Evolutionary conservation across 1,140 invertebrate genomes (phyloP).

Genomic region (Amphibalanus amphitrite): DNA sequence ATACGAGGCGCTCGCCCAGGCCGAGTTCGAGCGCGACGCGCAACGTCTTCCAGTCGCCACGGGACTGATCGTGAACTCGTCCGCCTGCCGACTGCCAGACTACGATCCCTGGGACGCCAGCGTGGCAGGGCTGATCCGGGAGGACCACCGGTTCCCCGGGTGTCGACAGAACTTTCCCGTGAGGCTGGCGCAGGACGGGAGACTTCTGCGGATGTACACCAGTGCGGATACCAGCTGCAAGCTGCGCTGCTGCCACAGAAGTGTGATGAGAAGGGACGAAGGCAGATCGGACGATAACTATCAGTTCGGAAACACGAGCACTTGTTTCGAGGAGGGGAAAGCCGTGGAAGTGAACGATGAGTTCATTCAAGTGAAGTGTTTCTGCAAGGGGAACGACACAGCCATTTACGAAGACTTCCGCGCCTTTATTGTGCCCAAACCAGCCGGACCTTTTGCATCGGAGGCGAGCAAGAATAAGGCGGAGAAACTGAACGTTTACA

Average conservation of each 20-base stretch:
- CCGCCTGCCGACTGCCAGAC: neutral
- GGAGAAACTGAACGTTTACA: constrained; percentile 40
- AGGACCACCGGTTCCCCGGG: neutral
- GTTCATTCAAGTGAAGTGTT: neutral
- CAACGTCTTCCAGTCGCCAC: neutral
- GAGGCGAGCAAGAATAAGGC: neutral
- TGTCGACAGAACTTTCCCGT: neutral
- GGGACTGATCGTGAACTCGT: neutral
- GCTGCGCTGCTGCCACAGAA: neutral
- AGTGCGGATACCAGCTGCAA: neutral
- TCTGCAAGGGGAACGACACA: neutral
- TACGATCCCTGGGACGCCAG: neutral
- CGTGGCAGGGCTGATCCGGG: neutral
- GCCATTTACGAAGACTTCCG: neutral
- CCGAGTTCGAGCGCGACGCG: too few relatives aligned
- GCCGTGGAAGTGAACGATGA: neutral
- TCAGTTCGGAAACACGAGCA: neutral
- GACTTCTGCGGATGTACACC: neutral
- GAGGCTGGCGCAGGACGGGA: neutral
- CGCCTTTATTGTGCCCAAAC: neutral
- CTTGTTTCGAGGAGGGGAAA: neutral
- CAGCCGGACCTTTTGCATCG: neutral
- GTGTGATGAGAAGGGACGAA: neutral
- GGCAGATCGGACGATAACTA: neutral
- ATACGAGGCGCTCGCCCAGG: neutral